These are phyloP conservation scores for Centrocercus urophasianus DNA, from an alignment of 2,113 vertebrate genomes.

Conservation along the genomic window DNA sequence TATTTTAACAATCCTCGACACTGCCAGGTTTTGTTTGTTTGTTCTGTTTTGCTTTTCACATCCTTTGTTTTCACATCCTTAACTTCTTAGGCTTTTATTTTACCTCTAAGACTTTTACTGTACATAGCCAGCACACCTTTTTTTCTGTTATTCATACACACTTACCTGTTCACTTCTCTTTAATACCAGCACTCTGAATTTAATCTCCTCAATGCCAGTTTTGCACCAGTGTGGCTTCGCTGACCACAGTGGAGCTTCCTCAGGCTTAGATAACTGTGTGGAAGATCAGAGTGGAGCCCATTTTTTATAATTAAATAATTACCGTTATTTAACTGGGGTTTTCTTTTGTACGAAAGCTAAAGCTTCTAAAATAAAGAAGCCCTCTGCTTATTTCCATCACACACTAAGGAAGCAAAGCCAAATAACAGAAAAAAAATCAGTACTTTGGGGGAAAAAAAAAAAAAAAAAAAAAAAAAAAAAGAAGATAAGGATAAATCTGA, in stretches of 20 bases:
- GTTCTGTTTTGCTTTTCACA: not conserved
- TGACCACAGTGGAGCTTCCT: not conserved
- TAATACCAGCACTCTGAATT: not conserved
- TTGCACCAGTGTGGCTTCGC: not conserved
- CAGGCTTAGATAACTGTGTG: not conserved
- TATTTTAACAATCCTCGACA: slow-evolving; percentile 72
- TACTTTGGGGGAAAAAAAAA: not conserved
- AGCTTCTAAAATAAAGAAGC: not conserved
- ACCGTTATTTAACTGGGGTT: not conserved
- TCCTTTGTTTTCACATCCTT: not conserved
- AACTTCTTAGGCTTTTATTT: not conserved
- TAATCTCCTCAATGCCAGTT: not conserved
- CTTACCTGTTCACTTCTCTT: not conserved
- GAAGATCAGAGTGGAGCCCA: not conserved
- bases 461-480: not conserved
- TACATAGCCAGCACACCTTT: fast-evolving
- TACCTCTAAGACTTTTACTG: not conserved
- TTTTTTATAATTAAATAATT: no score
- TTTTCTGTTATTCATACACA: not conserved
- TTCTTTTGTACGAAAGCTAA: slow-evolving; percentile 10
- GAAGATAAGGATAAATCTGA: not conserved
- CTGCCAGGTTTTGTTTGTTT: slow-evolving; percentile 1
- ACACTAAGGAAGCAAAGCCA: not conserved
- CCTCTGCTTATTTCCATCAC: not conserved
- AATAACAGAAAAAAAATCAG: not conserved